Evolutionary conservation across 2,888 invertebrate species (phyloP).

Genomic region (Sphecodes monilicornis): DNA sequence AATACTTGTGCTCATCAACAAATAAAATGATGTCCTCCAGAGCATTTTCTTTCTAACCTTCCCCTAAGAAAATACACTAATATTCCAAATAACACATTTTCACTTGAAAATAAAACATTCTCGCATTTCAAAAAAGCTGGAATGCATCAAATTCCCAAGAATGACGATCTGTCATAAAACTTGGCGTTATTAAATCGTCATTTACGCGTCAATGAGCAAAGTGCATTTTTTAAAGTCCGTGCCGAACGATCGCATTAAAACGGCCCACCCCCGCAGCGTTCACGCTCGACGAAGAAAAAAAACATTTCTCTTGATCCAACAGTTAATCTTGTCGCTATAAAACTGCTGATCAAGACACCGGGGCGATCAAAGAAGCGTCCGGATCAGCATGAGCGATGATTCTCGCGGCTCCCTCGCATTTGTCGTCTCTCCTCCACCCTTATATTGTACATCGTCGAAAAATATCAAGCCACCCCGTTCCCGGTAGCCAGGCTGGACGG

Average conservation of each 20-base stretch:
- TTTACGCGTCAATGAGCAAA: background rate
- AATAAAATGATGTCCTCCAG: too few relatives aligned
- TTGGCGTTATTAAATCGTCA: background rate
- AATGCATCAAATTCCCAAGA: background rate
- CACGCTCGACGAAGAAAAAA: background rate
- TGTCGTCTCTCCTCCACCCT: constrained; percentile 43
- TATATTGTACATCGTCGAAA: constrained; percentile 61
- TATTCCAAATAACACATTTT: background rate
- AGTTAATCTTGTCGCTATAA: constrained; percentile 53
- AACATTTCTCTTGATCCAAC: constrained; percentile 12
- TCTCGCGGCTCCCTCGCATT: constrained; percentile 60
- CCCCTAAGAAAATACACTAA: background rate
- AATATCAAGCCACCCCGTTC: constrained; percentile 55
- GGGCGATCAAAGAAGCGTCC: constrained; percentile 36
- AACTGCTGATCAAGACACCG: constrained; percentile 55
- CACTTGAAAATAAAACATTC: background rate
- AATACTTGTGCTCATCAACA: too few relatives aligned
- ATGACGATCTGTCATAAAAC: background rate
- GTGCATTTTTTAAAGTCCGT: background rate
- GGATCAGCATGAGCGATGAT: constrained; percentile 65
- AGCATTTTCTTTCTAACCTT: too few relatives aligned
- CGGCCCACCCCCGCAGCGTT: background rate
- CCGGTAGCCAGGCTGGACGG: background rate
- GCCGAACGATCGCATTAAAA: background rate
- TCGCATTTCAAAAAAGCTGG: background rate